Conservation (phyloP, 2,888 invertebrate species). For the Phaedon cochleariae region DNA sequence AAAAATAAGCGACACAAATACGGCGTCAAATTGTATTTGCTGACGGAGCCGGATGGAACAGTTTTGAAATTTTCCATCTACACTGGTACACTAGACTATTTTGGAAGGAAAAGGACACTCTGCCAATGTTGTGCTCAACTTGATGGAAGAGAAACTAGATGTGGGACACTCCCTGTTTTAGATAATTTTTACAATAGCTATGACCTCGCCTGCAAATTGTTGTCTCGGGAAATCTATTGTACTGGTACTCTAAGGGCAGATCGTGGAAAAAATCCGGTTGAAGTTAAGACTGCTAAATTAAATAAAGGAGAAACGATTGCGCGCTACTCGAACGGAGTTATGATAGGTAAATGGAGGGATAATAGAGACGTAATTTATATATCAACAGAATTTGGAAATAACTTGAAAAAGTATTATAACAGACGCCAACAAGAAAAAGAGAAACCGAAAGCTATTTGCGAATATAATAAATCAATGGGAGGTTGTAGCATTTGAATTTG, state of each 20-base stretch:
- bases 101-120: conserved; percentile 46
- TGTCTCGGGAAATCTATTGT: conserved; percentile 2
- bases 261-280: neutral
- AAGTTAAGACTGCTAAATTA: neutral
- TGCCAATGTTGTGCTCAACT: conserved; percentile 37
- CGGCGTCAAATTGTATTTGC: conserved; percentile 45
- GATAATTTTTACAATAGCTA: conserved; percentile 46
- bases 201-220: conserved; percentile 26
- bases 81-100: conserved; percentile 45
- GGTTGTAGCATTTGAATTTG: too few species aligned
- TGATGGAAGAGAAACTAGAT: conserved; percentile 33
- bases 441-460: conserved; percentile 1
- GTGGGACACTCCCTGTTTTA: conserved; percentile 42
- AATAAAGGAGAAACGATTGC: too few species aligned
- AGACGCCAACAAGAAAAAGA: conserved; percentile 3
- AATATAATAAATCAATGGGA: conserved; percentile 4
- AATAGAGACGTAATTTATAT: neutral
- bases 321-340: too few species aligned
- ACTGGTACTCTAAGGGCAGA: conserved; percentile 10
- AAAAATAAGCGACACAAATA: too few species aligned
- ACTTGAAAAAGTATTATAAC: neutral
- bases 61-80: conserved; percentile 49
- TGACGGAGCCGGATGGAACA: conserved; percentile 39
- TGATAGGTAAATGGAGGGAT: conserved; percentile 7
- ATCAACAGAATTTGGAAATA: neutral